Conservation (phyloP, 2,113 vertebrate species). For the Mirounga angustirostris region DNA sequence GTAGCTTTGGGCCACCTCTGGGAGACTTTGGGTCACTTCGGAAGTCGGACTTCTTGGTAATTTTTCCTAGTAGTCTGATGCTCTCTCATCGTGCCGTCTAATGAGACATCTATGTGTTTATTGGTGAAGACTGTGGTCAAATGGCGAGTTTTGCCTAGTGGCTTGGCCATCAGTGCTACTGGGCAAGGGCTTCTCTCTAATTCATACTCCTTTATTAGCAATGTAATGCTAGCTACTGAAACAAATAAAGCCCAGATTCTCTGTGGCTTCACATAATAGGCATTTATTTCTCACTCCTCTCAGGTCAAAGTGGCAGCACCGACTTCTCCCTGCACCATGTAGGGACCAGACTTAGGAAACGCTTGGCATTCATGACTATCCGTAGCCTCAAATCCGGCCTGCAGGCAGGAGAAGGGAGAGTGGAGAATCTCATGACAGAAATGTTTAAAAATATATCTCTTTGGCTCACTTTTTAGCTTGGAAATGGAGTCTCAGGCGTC, state of each 20-base stretch:
- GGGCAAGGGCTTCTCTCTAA: not conserved
- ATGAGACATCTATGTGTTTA: not conserved
- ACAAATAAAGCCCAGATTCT: not conserved
- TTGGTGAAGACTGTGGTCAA: slow-evolving; percentile 8
- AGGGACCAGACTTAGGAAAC: not conserved
- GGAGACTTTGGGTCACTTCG: not conserved
- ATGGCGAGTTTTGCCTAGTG: not conserved
- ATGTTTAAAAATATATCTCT: not conserved
- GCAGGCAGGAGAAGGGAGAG: not conserved
- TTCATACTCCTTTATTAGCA: slow-evolving; percentile 4
- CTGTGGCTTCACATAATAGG: not conserved
- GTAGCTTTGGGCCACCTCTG: not conserved
- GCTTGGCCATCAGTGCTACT: not conserved
- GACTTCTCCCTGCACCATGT: not conserved
- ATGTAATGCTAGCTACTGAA: not conserved
- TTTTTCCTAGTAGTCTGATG: not conserved
- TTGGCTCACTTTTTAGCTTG: not conserved
- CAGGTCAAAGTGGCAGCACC: not conserved
- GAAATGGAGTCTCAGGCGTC: not conserved
- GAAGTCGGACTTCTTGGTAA: not conserved
- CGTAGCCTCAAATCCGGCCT: not conserved
- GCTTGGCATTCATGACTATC: not conserved
- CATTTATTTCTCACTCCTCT: not conserved
- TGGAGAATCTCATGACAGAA: not conserved
- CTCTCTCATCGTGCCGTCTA: not conserved